Conservation (phyloP, 2,888 invertebrate species). For the Abrostola triplasia region DNA sequence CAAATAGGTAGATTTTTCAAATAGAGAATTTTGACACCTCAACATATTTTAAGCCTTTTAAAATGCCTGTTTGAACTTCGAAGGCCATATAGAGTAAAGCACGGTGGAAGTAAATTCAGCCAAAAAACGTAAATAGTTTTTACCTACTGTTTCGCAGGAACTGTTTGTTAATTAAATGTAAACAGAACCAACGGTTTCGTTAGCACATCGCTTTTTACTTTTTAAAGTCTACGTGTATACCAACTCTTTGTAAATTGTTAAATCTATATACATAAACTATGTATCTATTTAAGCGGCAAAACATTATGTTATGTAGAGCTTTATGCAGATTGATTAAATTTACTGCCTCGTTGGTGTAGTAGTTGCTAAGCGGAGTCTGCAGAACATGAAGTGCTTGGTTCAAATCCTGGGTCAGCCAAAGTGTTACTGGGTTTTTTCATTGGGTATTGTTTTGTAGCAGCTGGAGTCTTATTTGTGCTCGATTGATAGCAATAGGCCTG, state of each 20-base stretch:
- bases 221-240: slow-evolving; percentile 4
- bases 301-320: neutral
- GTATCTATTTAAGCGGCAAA: neutral
- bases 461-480: too few species aligned
- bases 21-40: too few species aligned
- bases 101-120: slow-evolving; percentile 8
- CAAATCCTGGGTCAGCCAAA: too few species aligned
- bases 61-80: neutral
- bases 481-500: too few species aligned
- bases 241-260: slow-evolving; percentile 29
- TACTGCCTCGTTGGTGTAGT: too few species aligned
- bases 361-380: too few species aligned
- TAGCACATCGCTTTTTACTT: slow-evolving; percentile 30
- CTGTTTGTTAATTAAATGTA: slow-evolving; percentile 55
- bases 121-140: slow-evolving; percentile 34
- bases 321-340: too few species aligned
- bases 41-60: neutral
- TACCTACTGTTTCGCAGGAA: slow-evolving; percentile 20
- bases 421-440: too few species aligned
- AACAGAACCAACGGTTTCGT: slow-evolving; percentile 43
- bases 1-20: too few species aligned
- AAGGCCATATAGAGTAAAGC: neutral
- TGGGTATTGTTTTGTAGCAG: too few species aligned
- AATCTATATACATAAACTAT: slow-evolving; percentile 15
- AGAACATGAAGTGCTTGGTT: too few species aligned